Evolutionary conservation across 1,140 invertebrate species (phyloP).

Genomic region (Saxidomus purpurata): DNA sequence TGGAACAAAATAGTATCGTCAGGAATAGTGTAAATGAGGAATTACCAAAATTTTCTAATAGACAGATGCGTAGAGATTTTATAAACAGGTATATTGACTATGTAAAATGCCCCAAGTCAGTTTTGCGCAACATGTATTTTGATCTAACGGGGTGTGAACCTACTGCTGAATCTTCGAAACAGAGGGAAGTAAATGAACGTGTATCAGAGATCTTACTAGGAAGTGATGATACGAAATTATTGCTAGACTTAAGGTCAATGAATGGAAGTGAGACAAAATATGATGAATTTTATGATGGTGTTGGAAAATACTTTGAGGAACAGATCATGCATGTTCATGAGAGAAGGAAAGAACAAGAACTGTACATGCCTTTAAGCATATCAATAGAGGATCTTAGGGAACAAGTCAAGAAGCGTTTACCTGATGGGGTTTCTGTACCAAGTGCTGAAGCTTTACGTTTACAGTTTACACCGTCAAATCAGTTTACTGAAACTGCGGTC

Average conservation of each 20-base stretch:
- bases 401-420: background rate
- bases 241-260: slow-evolving; percentile 53
- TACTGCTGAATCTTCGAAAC: too few relatives aligned
- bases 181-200: too few relatives aligned
- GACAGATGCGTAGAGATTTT: slow-evolving; percentile 52
- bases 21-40: background rate
- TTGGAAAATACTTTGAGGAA: too few relatives aligned
- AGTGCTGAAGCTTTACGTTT: background rate
- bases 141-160: background rate
- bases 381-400: background rate
- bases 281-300: slow-evolving; percentile 40
- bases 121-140: background rate
- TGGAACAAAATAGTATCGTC: background rate
- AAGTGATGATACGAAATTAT: slow-evolving; percentile 44
- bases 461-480: background rate
- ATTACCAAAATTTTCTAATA: slow-evolving; percentile 51
- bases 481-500: background rate
- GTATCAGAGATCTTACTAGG: background rate
- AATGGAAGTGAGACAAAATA: slow-evolving; percentile 43
- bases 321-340: slow-evolving; percentile 25
- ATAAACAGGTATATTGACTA: slow-evolving; percentile 34
- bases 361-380: too few relatives aligned
- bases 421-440: too few relatives aligned
- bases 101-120: background rate
- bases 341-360: background rate